Evolutionary conservation across 2,797 vertebrate genomes (phyloP), one percentile per base, ranked within the genome.

Genomic region (Erpetoichthys calabaricus): DNA sequence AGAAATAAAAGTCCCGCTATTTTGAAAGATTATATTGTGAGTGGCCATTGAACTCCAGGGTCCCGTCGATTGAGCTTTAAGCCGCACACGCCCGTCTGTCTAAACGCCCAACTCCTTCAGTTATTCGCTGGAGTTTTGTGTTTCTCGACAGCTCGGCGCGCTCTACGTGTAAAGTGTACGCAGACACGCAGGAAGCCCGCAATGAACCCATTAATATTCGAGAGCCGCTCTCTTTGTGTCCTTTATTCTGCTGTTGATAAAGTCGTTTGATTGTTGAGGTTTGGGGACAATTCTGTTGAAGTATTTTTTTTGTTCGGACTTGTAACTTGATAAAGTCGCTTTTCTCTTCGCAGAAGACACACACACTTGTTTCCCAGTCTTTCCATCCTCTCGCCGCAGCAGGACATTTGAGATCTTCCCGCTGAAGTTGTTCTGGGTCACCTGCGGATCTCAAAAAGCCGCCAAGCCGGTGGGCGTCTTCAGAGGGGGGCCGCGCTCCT

Each of bases 261-360:
- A 54, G 10, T 54, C 41, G 7, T 3, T 54, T 54, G 53, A 59
- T 80, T 82, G 80, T 82, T 70, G 71, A 67, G 73, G 68, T 76
- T 71, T 80, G 76, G 77, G 76, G 79, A 77, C 80, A 79, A 78
- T 62, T 75, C 75, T 77, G 77, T 79, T 75, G 70, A 25, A 25
- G 25, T 25, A 71, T 74, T 70, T 78, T 78, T 73, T 82, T 85
- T 85, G 81, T 83, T 74, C 71, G 70, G 55, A 71, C 74, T 70
- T 71, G 84, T 83, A 85, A 86, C 77, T 79, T 64, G 84, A 86
- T 84, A 77, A 79, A 84, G 73, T 47, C 72, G 76, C 77, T 49
- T 49, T 49, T 49, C 4, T 49, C 4, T 49, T 54, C 41, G 6
- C 41, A 6, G 3, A 54, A 76, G 73, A 56, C 51, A 75, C 76